phyloP scores from a whole-genome alignment of 2,113 vertebrate species.

The Erpornis zantholeuca region DNA sequence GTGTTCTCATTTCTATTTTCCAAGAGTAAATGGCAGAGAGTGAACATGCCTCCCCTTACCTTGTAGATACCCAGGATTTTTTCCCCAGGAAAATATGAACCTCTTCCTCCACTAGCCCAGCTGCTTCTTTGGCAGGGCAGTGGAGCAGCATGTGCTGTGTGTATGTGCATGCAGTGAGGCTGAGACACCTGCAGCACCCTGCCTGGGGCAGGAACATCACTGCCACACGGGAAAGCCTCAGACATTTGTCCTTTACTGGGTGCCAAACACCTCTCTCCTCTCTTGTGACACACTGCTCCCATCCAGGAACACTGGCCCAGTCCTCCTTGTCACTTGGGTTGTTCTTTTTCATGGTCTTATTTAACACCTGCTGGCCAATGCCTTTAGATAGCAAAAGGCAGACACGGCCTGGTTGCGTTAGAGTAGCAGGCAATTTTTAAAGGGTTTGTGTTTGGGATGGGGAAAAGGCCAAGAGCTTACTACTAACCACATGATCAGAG shows the following conservation, averaged over 20 bases:
- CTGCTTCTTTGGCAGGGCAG: background rate
- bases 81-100: background rate
- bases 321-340: background rate
- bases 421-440: conserved; percentile 31
- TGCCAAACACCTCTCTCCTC: background rate
- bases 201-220: background rate
- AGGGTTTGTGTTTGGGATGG: conserved; percentile 25
- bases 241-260: background rate
- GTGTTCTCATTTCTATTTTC: background rate
- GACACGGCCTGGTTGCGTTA: background rate
- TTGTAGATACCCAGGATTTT: background rate
- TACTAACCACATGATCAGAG: conserved; percentile 60
- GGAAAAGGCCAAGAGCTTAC: conserved; percentile 18
- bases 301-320: background rate
- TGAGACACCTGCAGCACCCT: background rate
- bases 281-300: background rate
- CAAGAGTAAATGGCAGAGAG: background rate
- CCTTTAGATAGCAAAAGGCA: conserved; percentile 42
- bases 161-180: background rate
- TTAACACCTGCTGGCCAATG: background rate
- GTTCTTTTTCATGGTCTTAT: background rate
- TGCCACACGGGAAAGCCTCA: background rate
- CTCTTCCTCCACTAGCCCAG: background rate
- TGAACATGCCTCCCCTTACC: background rate
- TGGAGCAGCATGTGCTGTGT: background rate